Base-by-base conservation (phyloP, 2,113 vertebrate genomes). In the Danionella cerebrum region DNA sequence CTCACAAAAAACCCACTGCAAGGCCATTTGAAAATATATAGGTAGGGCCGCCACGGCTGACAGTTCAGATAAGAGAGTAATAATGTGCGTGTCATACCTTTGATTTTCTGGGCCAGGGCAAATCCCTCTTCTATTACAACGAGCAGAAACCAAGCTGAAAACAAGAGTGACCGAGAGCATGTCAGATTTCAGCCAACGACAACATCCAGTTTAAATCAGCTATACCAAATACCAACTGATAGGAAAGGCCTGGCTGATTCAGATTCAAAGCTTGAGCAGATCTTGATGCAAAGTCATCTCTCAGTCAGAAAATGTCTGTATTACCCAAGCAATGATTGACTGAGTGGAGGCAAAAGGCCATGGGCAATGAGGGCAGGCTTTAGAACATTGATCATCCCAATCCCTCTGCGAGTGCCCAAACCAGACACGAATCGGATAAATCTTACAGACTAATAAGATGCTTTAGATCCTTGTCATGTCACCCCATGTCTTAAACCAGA, bases 81-180 rank as follows among this genome's bases (percentile, higher is more conserved):
- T 25, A 69, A 35, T 38, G 21, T 42, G 24, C 7, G 50, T 63
- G 25, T 14, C 21, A 38, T 50, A 98, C 96, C 96, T 95, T 91
- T 93, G 47, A 88, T 92, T 85, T 92, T 95, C 84, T 98, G 96
- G 51, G 96, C 94, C 85, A 98, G 80, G 1, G 94, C 91, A 65
- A 96, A 94, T 18, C 90, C 92, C 83, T 98, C 93, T 84, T 95
- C 93, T 76, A 96, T 90, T 54, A 98, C 86, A 82, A 94, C 78
- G 68, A 94, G 92, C 81, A 97, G 85, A 82, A 98, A 87, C 87
- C 94, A 90, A 85, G 89, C 96, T 98, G 85, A 0, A 72, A 75
- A 60, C 48, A 50, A 80, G 19, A 52, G 41, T 31, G 31, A 67
- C 29, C 39, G 45, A 42, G 80, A 19, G 73, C 1, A 41, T 25